Percentiles rank a stretch among this genome's conserved stretches.
Evolutionary conservation across 1,140 invertebrate species (phyloP).

Genomic region (Euura saliciscinereae): DNA sequence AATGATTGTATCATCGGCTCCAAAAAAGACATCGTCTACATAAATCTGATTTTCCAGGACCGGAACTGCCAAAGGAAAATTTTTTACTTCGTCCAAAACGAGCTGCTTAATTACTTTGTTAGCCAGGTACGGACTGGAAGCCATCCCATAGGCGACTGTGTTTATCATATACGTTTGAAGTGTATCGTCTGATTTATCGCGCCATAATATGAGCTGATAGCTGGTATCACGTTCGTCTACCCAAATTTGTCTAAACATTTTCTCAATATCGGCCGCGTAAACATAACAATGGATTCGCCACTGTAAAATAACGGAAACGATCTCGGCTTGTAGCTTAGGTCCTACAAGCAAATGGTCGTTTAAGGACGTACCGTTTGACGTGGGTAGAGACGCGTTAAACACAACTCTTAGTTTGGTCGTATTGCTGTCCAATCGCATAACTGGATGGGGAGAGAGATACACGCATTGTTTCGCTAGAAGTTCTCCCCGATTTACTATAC

Average conservation of each 20-base stretch:
- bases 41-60: constrained; percentile 22
- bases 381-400: constrained; percentile 20
- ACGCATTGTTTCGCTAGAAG: too few species aligned
- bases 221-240: constrained; percentile 28
- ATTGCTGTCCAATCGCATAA: not conserved
- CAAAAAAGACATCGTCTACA: constrained; percentile 41
- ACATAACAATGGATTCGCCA: constrained; percentile 18
- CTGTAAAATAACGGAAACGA: constrained; percentile 11
- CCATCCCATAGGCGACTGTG: constrained; percentile 51
- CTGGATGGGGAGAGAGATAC: not conserved
- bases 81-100: constrained; percentile 30
- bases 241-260: constrained; percentile 44
- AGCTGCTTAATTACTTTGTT: constrained; percentile 38
- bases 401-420: constrained; percentile 28
- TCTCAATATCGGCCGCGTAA: constrained; percentile 32
- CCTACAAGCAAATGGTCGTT: constrained; percentile 23
- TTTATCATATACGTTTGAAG: constrained; percentile 36
- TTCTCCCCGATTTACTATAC: too few species aligned
- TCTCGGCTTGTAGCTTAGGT: constrained; percentile 15
- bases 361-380: constrained; percentile 16
- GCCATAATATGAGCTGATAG: constrained; percentile 45
- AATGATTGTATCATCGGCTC: constrained; percentile 24
- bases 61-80: constrained; percentile 34
- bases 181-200: constrained; percentile 14
- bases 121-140: constrained; percentile 39